Evolutionary conservation across 1,140 invertebrate species (phyloP).

Genomic region (Vanessa tameamea): DNA sequence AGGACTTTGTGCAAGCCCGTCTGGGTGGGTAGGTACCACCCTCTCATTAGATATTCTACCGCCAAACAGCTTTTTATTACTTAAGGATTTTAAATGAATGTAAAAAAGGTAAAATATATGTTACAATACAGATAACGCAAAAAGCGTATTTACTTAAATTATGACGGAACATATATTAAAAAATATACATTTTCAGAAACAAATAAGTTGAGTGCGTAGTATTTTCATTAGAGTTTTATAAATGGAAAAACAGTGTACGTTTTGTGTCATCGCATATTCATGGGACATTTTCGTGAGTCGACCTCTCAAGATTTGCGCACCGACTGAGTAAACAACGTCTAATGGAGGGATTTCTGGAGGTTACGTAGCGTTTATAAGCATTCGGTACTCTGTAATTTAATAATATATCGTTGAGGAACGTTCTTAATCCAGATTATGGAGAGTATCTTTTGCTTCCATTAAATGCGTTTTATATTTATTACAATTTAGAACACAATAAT

Average conservation of each 20-base stretch:
- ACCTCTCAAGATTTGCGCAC: conserved; percentile 62
- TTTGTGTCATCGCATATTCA: conserved; percentile 80
- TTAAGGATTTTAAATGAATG: too few relatives aligned
- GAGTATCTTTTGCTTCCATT: neutral
- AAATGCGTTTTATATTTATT: conserved; percentile 1
- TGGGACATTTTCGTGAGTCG: conserved; percentile 78
- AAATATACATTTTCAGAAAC: conserved; percentile 53
- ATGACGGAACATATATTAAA: neutral
- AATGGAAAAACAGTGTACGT: conserved; percentile 79
- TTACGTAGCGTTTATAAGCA: conserved; percentile 46
- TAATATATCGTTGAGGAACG: conserved; percentile 3
- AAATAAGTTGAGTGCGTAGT: conserved; percentile 64
- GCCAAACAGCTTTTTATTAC: too few relatives aligned
- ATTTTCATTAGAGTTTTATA: conserved; percentile 75
- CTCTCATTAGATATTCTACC: too few relatives aligned
- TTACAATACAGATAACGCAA: too few relatives aligned
- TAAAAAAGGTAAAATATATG: too few relatives aligned
- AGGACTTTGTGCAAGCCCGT: too few relatives aligned
- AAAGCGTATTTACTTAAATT: too few relatives aligned
- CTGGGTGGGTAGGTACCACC: too few relatives aligned
- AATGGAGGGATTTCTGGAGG: conserved; percentile 43
- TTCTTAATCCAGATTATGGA: conserved; percentile 9
- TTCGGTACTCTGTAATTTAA: conserved; percentile 38
- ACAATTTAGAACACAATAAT: too few relatives aligned
- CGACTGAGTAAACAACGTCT: conserved; percentile 46